Base-by-base conservation (phyloP, 2,797 vertebrate genomes). In the Peromyscus aztecus region DNA sequence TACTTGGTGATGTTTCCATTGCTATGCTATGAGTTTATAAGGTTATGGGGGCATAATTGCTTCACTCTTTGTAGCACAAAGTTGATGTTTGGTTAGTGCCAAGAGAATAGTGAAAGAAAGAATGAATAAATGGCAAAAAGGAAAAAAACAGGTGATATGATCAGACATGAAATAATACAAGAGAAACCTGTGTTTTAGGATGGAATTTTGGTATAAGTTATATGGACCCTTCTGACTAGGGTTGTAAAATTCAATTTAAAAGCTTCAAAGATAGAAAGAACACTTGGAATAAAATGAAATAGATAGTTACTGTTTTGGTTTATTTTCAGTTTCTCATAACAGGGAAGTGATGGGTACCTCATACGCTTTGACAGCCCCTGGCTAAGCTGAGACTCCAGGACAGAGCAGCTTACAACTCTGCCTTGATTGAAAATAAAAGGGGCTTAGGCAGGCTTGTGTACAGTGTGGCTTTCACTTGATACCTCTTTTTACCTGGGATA, bases 201-300 rank as follows among this genome's bases (percentile, higher is more conserved):
- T 93, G 19, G 4, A 61, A 2, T 69, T 71, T 80, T 65, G 12
- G 16, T 1, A 65, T 10, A 9, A 4, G 19, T 0, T 23, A n/a
- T 85, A n/a, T n/a, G 7, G 31, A 37, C 29, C 46, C 16, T 57
- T 83, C 29, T 84, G 27, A 46, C 3, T 71, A 4, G 8, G 1
- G 67, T 55, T 61, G 87, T 94, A 93, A 93, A 95, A 92, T 21
- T 76, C 19, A 11, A 67, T 61, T 87, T 95, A 31, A 83, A 76
- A 83, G 92, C 8, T 59, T 90, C 17, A 23, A 91, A 46, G 55
- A 81, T 55, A 89, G 1, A 1, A 31, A 0, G 67, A 69, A 10
- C 4, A n/a, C 52, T 4, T n/a, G 76, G n/a, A 57, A 21, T 65
- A 95, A 96, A 82, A 82, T 2, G 43, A 27, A 88, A 24, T 34